These are phyloP conservation scores for Pollimyrus isidori DNA, from an alignment of 2,113 vertebrate species.

Conservation along the genomic window DNA sequence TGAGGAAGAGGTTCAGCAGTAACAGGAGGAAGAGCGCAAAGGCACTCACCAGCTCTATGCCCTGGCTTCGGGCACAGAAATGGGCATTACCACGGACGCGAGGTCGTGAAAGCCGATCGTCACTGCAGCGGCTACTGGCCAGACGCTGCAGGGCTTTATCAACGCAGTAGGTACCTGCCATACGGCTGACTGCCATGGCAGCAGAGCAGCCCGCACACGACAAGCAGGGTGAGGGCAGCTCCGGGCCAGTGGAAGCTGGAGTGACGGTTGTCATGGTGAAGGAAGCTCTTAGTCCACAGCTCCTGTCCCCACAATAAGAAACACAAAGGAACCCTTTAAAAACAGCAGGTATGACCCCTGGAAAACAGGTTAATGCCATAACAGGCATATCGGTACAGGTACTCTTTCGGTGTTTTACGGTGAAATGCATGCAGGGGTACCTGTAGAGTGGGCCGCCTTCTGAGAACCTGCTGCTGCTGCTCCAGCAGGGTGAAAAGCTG, in stretches of 20 bases:
- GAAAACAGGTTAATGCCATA: background rate
- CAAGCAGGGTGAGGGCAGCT: conserved; percentile 79
- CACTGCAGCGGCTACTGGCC: background rate
- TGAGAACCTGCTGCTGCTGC: conserved; percentile 71
- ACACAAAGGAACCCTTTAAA: background rate
- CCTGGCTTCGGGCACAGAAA: conserved; percentile 60
- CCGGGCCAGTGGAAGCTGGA: conserved; percentile 96
- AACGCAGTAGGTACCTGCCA: conserved; percentile 68
- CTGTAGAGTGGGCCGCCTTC: conserved; percentile 62
- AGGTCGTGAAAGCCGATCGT: too few species aligned
- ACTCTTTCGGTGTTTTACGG: background rate
- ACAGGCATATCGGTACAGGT: background rate
- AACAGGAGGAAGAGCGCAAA: conserved; percentile 77
- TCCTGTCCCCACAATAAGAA: conserved; percentile 57
- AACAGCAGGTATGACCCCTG: background rate
- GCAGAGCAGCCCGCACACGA: conserved; percentile 76
- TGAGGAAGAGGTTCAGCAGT: conserved; percentile 78
- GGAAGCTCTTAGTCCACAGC: conserved; percentile 76
- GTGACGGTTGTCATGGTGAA: conserved; percentile 85
- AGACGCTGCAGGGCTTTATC: background rate
- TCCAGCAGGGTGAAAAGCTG: conserved; percentile 79
- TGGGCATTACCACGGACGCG: background rate
- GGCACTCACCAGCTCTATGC: conserved; percentile 82
- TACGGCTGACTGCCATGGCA: conserved; percentile 83
- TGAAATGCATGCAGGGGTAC: conserved; percentile 45